Percentiles rank a stretch among this genome's conserved stretches.
phyloP scores from a whole-genome alignment of 2,888 invertebrate species.

The Lithophane ornitopus region DNA sequence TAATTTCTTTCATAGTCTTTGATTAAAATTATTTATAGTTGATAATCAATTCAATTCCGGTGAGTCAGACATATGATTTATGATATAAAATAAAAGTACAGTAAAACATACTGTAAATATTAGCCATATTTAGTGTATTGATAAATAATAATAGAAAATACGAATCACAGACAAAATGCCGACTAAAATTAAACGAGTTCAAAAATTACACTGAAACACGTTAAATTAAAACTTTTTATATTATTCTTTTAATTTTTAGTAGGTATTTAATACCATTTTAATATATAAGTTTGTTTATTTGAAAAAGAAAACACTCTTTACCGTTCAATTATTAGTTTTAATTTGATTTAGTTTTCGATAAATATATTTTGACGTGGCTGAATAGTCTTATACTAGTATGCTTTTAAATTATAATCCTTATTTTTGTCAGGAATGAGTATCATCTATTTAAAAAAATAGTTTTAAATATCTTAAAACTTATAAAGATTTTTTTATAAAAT shows the following conservation, averaged over 20 bases:
- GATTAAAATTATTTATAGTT: neutral
- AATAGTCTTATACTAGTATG: conserved; percentile 68
- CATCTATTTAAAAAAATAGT: neutral
- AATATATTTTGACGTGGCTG: conserved; percentile 68
- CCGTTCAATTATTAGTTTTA: conserved; percentile 87
- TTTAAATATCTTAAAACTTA: neutral
- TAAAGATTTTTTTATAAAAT: neutral
- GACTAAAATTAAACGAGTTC: neutral
- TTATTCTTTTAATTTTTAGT: conserved; percentile 29
- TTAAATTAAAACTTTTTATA: neutral
- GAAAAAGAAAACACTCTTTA: conserved; percentile 77
- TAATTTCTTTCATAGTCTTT: conserved; percentile 26
- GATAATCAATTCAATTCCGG: neutral
- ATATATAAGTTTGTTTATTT: conserved; percentile 55
- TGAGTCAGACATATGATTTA: neutral
- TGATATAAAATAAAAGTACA: neutral
- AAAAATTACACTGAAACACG: neutral
- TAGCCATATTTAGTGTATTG: neutral
- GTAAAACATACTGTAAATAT: neutral
- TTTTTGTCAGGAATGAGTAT: conserved; percentile 45
- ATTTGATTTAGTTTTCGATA: conserved; percentile 66
- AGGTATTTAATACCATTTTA: conserved; percentile 45
- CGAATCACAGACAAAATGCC: neutral
- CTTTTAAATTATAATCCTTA: conserved; percentile 49
- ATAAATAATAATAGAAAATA: neutral